Evolutionary conservation across 2,888 invertebrate species (phyloP), one percentile per base, ranked within the genome.

Genomic region (Dyspetes luteomarginatus): DNA sequence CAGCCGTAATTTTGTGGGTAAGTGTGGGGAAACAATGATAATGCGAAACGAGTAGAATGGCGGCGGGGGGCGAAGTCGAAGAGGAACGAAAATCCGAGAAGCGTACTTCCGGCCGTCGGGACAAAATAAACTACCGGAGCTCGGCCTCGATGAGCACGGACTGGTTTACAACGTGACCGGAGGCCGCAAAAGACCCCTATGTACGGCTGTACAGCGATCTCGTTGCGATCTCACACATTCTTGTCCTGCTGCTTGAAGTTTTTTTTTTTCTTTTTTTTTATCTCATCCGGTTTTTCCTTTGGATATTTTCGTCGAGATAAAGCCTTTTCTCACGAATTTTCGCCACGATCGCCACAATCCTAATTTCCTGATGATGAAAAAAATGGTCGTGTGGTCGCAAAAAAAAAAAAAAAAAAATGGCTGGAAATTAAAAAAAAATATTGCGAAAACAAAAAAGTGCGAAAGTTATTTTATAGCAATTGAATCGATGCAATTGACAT

Each of bases 101-200:
- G 85, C 90, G 88, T 90, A 83, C 87, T 90, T 90, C 89, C 89
- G 89, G 83, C 83, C 82, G 82, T 81, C 77, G 85, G 84, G 85
- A 88, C 85, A 84, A 88, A 88, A 89, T 88, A 88, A 89, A 89
- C 87, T 88, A 88, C 88, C 89, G 90, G 90, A 90, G 89, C 86
- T 90, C 75, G 82, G 89, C 86, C 88, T 88, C 88, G 90, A 87
- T 89, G 89, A 88, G 86, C 89, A 87, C 82, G 85, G 78, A 62
- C 76, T 82, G 81, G 81, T 81, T 82, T 81, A 82, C 81, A 82
- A 81, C 79, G 76, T 80, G 81, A 81, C 81, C 78, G 67, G 81
- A 81, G 77, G 64, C 81, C 77, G 77, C 81, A 78, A 81, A 78
- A 78, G 69, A 64, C 67, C 75, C 43, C 58, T 56, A 58, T 50